A percentile compares a stretch with the other conserved stretches of the same genome.
Evolutionary conservation across 1,140 invertebrate genomes (phyloP).

Genomic region (Mizuhopecten yessoensis): DNA sequence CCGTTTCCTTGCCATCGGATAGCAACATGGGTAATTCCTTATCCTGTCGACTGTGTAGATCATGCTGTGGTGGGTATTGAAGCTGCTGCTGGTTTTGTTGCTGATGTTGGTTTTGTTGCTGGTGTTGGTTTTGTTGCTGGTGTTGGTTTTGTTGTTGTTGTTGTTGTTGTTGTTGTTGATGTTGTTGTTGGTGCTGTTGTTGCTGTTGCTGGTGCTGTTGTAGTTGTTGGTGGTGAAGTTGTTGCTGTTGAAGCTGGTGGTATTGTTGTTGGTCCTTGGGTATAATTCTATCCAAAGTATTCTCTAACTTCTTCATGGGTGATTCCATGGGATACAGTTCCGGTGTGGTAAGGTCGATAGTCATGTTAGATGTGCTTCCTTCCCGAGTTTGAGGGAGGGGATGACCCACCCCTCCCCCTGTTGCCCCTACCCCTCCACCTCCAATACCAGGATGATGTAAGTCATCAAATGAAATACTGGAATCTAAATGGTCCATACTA

Average conservation of each 20-base stretch:
- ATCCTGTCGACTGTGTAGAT: slow-evolving; percentile 51
- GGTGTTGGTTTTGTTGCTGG: slow-evolving; percentile 47
- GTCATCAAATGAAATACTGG: slow-evolving; percentile 45
- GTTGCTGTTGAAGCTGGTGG: slow-evolving; percentile 43
- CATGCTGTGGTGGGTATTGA: slow-evolving; percentile 47
- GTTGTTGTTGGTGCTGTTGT: slow-evolving; percentile 47
- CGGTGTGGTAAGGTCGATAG: slow-evolving; percentile 40
- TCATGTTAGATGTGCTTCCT: not conserved
- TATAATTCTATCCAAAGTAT: slow-evolving; percentile 78
- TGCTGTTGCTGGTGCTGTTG: slow-evolving; percentile 53
- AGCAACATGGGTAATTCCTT: slow-evolving; percentile 49
- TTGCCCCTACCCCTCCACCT: not conserved
- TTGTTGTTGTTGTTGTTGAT: slow-evolving; percentile 54
- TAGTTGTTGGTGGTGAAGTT: slow-evolving; percentile 39
- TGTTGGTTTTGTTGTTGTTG: slow-evolving; percentile 45
- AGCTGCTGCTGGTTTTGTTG: slow-evolving; percentile 55
- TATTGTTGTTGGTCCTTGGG: slow-evolving; percentile 70
- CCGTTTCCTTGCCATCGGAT: slow-evolving; percentile 48
- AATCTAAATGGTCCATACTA: slow-evolving; percentile 55
- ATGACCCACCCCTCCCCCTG: slow-evolving; percentile 18
- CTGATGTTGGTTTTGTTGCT: slow-evolving; percentile 52
- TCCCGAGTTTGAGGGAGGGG: not conserved
- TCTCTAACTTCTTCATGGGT: slow-evolving; percentile 77
- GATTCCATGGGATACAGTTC: slow-evolving; percentile 67
- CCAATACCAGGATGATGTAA: not conserved